Base-by-base conservation (phyloP, 2,113 vertebrate species). In the Platichthys flesus region DNA sequence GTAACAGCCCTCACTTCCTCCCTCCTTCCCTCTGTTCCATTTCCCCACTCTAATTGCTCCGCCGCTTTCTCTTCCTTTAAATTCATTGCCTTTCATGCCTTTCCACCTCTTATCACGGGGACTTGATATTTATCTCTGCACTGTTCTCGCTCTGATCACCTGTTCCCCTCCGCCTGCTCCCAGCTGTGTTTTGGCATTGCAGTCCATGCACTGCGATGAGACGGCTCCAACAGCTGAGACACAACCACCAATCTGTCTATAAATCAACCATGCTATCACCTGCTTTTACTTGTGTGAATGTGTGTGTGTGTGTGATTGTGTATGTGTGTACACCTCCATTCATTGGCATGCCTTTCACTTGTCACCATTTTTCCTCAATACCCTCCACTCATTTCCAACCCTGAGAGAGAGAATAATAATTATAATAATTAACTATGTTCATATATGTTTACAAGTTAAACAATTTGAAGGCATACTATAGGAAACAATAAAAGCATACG, bases 171-270 rank as follows among this genome's bases (percentile, higher is more conserved):
- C 20, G 60, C 67, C 81, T 73, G 77, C 68, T 88, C 76, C 85
- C 89, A 89, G 89, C 90, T 91, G 90, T 87, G 87, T 91, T 87
- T 85, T 84, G 82, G 79, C 80, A 67, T 16, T 14, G 79, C 67
- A 5, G 79, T 47, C 85, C 73, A 28, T 55, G 70, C 76, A 16
- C 73, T 52, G 66, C 78, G 74, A 89, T 65, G 75, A 92, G 87
- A 79, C 78, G 84, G 74, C 84, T 86, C 60, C 58, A 88, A 81
- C 88, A 88, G 85, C 90, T 89, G 90, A 82, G 91, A 90, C 90
- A 88, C 76, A 88, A 75, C 82, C 83, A 47, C 81, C 87, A 85
- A 85, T 82, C 86, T 71, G 81, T 82, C 76, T 76, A 83, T 90
- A 81, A 89, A 89, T 91, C 90, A 85, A 82, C 86, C 85, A 79